Percentiles rank a stretch among this genome's conserved stretches.
phyloP scores from a whole-genome alignment of 2,888 invertebrate species.

The Aporophyla nigra region DNA sequence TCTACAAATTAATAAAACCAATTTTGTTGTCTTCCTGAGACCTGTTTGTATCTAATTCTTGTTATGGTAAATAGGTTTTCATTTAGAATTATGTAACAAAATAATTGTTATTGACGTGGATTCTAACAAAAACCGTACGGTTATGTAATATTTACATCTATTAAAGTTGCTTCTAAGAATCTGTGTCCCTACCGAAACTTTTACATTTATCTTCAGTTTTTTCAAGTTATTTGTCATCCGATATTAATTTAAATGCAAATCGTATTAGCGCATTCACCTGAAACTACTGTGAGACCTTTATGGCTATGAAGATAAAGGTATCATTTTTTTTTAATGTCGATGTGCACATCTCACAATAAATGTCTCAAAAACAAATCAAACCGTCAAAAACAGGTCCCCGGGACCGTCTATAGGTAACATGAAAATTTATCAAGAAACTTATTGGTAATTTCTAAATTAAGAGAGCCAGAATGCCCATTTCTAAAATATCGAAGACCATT shows the following conservation, averaged over 20 bases:
- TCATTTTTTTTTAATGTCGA: neutral
- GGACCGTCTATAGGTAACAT: neutral
- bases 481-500: constrained; percentile 12
- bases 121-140: neutral
- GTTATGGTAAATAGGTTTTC: constrained; percentile 21
- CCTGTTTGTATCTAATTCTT: constrained; percentile 11
- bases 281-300: neutral
- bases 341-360: neutral
- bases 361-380: neutral
- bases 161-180: neutral
- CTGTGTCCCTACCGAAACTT: neutral
- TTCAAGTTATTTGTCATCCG: neutral
- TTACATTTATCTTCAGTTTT: neutral
- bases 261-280: neutral
- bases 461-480: constrained; percentile 1
- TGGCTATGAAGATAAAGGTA: too few species aligned
- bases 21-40: neutral
- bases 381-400: too few species aligned
- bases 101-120: neutral
- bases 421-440: neutral
- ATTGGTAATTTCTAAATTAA: neutral
- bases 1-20: too few species aligned
- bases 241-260: neutral
- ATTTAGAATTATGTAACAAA: constrained; percentile 20
- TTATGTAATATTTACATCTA: neutral